Percentiles rank a stretch among this genome's conserved stretches.
Evolutionary conservation across 2,113 vertebrate genomes (phyloP).

Genomic region (Anhinga rufa): DNA sequence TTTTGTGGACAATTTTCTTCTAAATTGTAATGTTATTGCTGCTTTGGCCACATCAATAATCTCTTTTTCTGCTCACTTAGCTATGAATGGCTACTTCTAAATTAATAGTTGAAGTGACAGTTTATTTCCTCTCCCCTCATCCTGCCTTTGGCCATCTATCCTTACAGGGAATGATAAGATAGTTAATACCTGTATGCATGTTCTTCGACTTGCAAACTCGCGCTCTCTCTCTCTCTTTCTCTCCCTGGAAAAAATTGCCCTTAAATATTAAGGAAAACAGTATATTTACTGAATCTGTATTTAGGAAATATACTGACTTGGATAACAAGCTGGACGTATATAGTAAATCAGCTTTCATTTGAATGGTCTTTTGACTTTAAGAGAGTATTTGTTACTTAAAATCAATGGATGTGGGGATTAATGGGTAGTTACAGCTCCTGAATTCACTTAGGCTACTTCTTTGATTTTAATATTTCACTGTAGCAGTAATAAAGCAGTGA

Average conservation of each 20-base stretch:
- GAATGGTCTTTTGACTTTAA: background rate
- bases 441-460: background rate
- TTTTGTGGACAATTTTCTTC: background rate
- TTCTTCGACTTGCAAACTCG: background rate
- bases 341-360: background rate
- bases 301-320: background rate
- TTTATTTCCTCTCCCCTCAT: background rate
- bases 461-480: background rate
- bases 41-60: background rate
- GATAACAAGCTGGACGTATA: background rate
- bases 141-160: background rate
- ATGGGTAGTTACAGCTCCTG: background rate
- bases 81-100: background rate
- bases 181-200: background rate
- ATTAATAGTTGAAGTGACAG: background rate
- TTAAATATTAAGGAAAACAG: background rate
- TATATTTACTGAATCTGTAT: background rate
- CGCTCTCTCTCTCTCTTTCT: background rate
- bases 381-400: background rate
- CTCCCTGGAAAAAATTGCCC: background rate
- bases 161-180: background rate
- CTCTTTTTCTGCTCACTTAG: background rate
- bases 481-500: background rate
- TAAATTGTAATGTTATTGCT: background rate
- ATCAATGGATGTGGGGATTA: background rate